Conservation (phyloP, 1,140 invertebrate genomes). For the Zophobas atratus region DNA sequence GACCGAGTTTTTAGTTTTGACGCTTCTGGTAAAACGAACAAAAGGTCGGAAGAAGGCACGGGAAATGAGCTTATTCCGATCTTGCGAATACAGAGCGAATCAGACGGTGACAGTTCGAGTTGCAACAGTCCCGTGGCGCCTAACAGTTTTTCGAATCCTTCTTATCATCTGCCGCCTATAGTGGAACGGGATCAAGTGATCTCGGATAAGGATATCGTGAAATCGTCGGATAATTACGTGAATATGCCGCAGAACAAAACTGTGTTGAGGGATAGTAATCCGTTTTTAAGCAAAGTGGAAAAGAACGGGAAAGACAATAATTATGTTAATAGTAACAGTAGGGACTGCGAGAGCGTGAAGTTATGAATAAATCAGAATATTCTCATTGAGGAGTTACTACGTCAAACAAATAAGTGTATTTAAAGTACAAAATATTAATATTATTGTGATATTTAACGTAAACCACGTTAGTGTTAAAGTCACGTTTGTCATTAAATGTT, state of each 20-base stretch:
- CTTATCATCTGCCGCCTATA: conserved; percentile 58
- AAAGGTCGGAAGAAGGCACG: conserved; percentile 61
- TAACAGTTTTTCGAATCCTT: conserved; percentile 63
- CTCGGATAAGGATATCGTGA: conserved; percentile 68
- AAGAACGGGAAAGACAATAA: conserved; percentile 35
- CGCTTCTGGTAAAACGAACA: conserved; percentile 29
- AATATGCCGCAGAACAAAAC: conserved; percentile 75
- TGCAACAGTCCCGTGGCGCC: conserved; percentile 57
- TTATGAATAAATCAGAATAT: conserved; percentile 14
- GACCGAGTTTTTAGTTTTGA: conserved; percentile 67
- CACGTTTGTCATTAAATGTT: too few species aligned
- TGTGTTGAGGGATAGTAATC: conserved; percentile 67
- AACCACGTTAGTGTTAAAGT: too few species aligned
- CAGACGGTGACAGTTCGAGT: conserved; percentile 66
- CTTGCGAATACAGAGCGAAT: conserved; percentile 69
- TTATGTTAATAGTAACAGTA: conserved; percentile 57
- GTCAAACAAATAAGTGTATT: too few species aligned
- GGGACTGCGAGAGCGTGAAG: conserved; percentile 56
- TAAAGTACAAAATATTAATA: too few species aligned
- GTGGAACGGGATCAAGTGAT: conserved; percentile 42
- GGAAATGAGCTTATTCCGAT: conserved; percentile 73
- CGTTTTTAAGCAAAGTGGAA: conserved; percentile 59
- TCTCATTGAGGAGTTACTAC: too few species aligned
- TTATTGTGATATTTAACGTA: too few species aligned
- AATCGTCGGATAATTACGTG: conserved; percentile 72